phyloP scores from a whole-genome alignment of 2,797 vertebrate species.

The Enteromius fasciolatus region DNA sequence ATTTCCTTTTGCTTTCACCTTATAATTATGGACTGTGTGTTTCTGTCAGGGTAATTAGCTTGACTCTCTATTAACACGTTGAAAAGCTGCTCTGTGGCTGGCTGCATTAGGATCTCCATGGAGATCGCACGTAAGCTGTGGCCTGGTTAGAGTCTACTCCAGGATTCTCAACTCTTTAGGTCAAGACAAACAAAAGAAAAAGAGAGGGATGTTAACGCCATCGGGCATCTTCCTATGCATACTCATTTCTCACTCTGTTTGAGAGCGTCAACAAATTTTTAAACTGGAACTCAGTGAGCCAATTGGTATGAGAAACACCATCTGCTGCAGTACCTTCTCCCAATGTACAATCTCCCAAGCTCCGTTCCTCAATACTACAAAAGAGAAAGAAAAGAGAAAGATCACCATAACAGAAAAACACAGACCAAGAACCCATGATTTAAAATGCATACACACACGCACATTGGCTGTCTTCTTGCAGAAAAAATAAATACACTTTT shows the following conservation, averaged over 20 bases:
- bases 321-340: conserved; percentile 91
- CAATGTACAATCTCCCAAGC: conserved; percentile 99
- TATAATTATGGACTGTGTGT: conserved; percentile 56
- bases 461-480: background rate
- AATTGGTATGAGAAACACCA: conserved; percentile 22
- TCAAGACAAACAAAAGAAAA: conserved; percentile 2
- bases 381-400: conserved; percentile 39
- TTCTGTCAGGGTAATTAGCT: conserved; percentile 62
- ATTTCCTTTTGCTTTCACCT: conserved; percentile 48
- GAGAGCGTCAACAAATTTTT: conserved; percentile 24
- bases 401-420: conserved; percentile 1
- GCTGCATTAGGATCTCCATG: conserved; percentile 31
- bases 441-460: background rate
- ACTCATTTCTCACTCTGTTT: conserved; percentile 6
- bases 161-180: background rate
- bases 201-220: conserved; percentile 11
- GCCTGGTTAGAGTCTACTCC: conserved; percentile 62
- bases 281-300: background rate
- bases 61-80: conserved; percentile 55
- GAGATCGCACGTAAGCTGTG: conserved; percentile 38
- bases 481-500: no score
- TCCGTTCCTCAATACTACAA: conserved; percentile 92
- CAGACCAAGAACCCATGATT: background rate
- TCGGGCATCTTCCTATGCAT: background rate
- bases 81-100: conserved; percentile 62